These are phyloP conservation scores for Ammodytes marinus DNA, from an alignment of 2,113 vertebrate genomes.

Conservation along the genomic window DNA sequence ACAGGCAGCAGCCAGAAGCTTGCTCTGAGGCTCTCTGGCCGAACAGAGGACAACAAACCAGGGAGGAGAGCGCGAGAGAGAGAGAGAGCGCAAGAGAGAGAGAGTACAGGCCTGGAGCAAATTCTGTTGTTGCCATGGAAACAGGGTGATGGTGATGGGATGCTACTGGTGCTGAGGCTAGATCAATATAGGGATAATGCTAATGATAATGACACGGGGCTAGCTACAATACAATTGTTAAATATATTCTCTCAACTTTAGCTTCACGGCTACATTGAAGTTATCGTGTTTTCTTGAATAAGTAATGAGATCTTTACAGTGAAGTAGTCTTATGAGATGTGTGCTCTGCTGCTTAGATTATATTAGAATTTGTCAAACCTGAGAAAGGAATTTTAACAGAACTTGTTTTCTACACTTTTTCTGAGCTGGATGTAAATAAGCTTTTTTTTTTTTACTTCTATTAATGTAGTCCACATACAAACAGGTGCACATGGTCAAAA, in stretches of 20 bases:
- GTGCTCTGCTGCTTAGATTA: background rate
- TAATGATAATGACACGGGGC: background rate
- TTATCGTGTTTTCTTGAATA: background rate
- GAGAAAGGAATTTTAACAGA: background rate
- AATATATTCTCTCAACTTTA: background rate
- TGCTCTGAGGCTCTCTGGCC: slow-evolving; percentile 41
- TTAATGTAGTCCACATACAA: background rate
- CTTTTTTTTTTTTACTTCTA: background rate
- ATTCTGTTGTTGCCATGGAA: slow-evolving; percentile 83
- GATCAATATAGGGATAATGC: slow-evolving; percentile 17
- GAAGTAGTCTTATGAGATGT: background rate
- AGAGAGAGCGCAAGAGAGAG: slow-evolving; percentile 49
- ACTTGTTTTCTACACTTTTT: background rate
- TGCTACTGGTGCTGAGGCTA: slow-evolving; percentile 65
- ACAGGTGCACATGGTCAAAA: background rate
- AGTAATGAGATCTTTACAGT: background rate
- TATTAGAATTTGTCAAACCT: background rate
- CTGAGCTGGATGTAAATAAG: background rate
- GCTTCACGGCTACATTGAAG: background rate
- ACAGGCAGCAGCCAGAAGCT: slow-evolving; percentile 46
- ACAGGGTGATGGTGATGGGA: slow-evolving; percentile 74
- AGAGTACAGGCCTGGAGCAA: slow-evolving; percentile 57
- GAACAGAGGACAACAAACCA: slow-evolving; percentile 56
- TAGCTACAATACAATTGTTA: background rate
- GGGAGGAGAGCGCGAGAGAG: slow-evolving; percentile 47